Percentiles rank a stretch among this genome's conserved stretches.
Evolutionary conservation across 2,113 vertebrate genomes (phyloP).

Genomic region (Gymnorhina tibicen): DNA sequence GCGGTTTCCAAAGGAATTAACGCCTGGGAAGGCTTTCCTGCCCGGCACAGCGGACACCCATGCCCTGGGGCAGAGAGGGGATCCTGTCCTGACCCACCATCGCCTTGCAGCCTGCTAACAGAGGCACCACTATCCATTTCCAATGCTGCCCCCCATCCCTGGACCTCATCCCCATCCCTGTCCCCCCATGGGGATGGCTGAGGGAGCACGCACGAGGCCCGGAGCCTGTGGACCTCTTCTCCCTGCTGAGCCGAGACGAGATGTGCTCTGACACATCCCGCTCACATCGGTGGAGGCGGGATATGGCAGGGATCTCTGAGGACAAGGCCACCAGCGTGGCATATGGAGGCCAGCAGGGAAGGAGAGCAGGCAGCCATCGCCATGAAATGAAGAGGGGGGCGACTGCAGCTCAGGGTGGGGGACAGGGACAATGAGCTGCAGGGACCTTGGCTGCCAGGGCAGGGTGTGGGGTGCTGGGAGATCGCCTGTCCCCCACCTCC

Average conservation of each 20-base stretch:
- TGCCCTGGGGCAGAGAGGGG: not conserved
- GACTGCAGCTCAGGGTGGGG: not conserved
- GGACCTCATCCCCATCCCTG: not conserved
- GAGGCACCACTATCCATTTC: not conserved
- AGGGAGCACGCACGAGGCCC: not conserved
- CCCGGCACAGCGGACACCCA: accelerated
- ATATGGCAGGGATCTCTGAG: not conserved
- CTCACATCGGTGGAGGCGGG: not conserved
- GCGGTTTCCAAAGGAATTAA: not conserved
- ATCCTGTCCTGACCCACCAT: not conserved
- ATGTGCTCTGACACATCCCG: conserved; percentile 25
- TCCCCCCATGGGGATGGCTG: accelerated
- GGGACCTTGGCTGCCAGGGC: accelerated
- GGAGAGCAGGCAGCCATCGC: not conserved
- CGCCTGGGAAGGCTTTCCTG: not conserved
- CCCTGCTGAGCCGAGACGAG: not conserved
- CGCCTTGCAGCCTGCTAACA: not conserved
- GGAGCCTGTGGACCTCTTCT: not conserved
- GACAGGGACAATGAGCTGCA: not conserved
- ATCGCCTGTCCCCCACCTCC: not conserved
- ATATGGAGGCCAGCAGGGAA: conserved; percentile 33
- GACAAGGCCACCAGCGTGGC: conserved; percentile 29
- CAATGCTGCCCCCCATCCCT: not conserved
- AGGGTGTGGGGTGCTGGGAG: not conserved
- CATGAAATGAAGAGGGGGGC: not conserved